Evolutionary conservation across 2,113 vertebrate species (phyloP).

Genomic region (Gymnorhina tibicen): DNA sequence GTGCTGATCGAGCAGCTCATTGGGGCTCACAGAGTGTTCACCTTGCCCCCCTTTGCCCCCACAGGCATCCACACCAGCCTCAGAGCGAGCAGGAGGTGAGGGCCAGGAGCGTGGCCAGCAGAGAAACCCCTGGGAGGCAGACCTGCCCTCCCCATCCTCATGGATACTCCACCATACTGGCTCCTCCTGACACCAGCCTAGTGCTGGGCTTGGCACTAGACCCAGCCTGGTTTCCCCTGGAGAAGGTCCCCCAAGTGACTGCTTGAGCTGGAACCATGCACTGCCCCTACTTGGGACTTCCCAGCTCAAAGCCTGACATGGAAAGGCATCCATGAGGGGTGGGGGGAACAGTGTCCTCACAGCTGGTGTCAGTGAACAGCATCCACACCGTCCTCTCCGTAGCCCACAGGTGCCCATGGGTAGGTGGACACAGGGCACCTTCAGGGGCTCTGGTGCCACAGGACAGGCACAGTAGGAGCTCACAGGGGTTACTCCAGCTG

Average conservation of each 20-base stretch:
- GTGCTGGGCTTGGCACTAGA: neutral
- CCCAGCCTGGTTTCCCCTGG: neutral
- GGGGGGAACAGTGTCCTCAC: neutral
- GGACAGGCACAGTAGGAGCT: neutral
- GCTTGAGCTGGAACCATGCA: neutral
- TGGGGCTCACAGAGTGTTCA: neutral
- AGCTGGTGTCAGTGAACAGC: neutral
- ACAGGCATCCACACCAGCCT: neutral
- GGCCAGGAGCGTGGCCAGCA: neutral
- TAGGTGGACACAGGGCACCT: neutral
- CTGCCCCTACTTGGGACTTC: neutral
- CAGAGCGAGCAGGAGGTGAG: neutral
- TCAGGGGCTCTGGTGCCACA: neutral
- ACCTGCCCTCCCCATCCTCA: neutral
- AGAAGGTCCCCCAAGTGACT: neutral
- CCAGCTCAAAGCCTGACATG: neutral
- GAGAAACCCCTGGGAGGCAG: neutral
- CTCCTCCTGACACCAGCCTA: neutral
- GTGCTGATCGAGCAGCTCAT: neutral
- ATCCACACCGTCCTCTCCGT: rapidly evolving
- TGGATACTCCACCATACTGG: neutral
- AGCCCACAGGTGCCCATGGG: neutral
- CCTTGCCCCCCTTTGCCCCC: neutral
- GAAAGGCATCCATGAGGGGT: neutral
- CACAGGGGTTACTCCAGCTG: neutral